Evolutionary conservation across 2,113 vertebrate species (phyloP).

Genomic region (Mus pahari): DNA sequence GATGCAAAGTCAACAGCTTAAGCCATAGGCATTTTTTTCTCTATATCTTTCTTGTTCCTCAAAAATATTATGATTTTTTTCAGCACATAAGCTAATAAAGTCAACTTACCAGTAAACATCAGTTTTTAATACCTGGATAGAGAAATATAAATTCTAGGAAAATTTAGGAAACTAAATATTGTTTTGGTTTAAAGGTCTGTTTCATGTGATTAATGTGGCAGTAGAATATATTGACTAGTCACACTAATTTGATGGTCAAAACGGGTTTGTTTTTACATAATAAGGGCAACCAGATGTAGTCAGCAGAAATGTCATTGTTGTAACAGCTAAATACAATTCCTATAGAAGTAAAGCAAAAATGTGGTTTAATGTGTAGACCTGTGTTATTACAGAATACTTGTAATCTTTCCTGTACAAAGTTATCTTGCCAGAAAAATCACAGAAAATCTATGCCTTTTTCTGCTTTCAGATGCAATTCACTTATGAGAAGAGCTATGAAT

Average conservation of each 20-base stretch:
- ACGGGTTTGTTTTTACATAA: background rate
- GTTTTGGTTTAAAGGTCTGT: background rate
- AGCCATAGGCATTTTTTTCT: background rate
- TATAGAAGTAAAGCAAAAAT: background rate
- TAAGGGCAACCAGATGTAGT: background rate
- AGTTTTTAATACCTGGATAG: background rate
- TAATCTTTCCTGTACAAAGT: background rate
- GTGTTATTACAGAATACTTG: background rate
- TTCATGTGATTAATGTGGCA: background rate
- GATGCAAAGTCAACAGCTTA: background rate
- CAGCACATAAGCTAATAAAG: background rate
- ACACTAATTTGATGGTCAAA: background rate
- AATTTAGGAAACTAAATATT: background rate
- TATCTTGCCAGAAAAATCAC: background rate
- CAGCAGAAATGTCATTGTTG: background rate
- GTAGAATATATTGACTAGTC: background rate
- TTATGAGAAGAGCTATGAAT: background rate
- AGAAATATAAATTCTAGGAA: background rate
- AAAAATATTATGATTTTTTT: background rate
- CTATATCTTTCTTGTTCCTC: background rate
- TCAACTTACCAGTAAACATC: background rate
- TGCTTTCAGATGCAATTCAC: background rate
- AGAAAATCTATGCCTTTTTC: background rate
- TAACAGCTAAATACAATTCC: background rate
- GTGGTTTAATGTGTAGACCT: background rate